Percentiles rank a stretch among this genome's conserved stretches.
Conservation (phyloP, 2,113 vertebrate species). For the Tichodroma muraria region DNA sequence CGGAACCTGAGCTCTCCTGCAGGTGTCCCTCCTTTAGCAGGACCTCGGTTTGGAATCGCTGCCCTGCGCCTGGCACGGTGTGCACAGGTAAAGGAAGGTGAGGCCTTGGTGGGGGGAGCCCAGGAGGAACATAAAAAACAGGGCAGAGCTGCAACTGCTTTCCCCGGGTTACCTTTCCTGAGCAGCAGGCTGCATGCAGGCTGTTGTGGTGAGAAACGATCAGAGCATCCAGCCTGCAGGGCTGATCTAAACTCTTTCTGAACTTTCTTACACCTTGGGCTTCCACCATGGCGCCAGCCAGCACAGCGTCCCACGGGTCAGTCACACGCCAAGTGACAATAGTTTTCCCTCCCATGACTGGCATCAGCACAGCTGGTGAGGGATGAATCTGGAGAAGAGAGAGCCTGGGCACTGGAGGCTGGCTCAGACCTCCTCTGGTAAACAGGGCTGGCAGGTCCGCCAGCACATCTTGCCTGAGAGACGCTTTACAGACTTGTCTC, state of each 20-base stretch:
- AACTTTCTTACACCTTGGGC: not conserved
- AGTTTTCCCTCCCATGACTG: not conserved
- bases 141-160: not conserved
- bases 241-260: not conserved
- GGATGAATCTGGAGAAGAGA: not conserved
- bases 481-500: not conserved
- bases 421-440: not conserved
- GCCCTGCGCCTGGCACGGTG: not conserved
- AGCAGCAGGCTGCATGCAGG: not conserved
- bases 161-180: not conserved
- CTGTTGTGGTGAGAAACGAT: fast-evolving
- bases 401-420: not conserved
- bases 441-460: not conserved
- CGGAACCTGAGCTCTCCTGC: not conserved
- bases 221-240: not conserved
- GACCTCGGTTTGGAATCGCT: not conserved
- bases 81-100: not conserved
- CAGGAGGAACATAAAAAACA: not conserved
- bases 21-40: not conserved
- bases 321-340: fast-evolving
- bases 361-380: not conserved
- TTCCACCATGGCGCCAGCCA: not conserved
- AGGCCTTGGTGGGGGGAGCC: not conserved
- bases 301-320: not conserved
- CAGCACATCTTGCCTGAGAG: not conserved